A percentile compares a stretch with the other conserved stretches of the same genome.
These are phyloP conservation scores for Falco punctatus DNA, from an alignment of 2,113 vertebrate species.

Conservation along the genomic window DNA sequence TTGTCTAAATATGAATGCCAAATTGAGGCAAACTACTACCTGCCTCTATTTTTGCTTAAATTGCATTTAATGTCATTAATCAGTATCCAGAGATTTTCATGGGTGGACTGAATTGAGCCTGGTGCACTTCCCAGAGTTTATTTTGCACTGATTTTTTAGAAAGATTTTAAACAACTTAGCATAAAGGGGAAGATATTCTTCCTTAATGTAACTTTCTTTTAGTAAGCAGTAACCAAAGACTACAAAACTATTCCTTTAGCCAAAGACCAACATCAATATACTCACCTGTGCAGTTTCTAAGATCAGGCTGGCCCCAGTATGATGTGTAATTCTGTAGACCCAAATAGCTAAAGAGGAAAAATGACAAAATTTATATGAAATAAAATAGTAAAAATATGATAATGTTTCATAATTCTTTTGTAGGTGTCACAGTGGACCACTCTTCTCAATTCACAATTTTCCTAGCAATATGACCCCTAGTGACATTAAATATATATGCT, in stretches of 20 bases:
- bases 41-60: not conserved
- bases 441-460: not conserved
- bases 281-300: conserved; percentile 84
- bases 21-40: not conserved
- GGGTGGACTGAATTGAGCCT: not conserved
- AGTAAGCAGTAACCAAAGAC: not conserved
- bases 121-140: not conserved
- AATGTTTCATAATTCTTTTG: not conserved
- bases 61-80: not conserved
- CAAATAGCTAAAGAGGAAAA: conserved; percentile 72
- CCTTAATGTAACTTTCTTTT: not conserved
- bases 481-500: not conserved
- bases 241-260: not conserved
- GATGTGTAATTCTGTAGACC: conserved; percentile 74
- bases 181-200: not conserved
- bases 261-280: conserved; percentile 14
- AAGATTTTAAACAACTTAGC: not conserved
- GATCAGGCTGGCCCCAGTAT: conserved; percentile 81
- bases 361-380: not conserved
- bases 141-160: not conserved
- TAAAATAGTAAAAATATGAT: not conserved
- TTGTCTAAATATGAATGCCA: not conserved
- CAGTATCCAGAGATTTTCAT: not conserved
- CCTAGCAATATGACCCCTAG: not conserved
- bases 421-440: not conserved